Conservation (phyloP, 2,113 vertebrate species). For the Brachionichthys hirsutus region DNA sequence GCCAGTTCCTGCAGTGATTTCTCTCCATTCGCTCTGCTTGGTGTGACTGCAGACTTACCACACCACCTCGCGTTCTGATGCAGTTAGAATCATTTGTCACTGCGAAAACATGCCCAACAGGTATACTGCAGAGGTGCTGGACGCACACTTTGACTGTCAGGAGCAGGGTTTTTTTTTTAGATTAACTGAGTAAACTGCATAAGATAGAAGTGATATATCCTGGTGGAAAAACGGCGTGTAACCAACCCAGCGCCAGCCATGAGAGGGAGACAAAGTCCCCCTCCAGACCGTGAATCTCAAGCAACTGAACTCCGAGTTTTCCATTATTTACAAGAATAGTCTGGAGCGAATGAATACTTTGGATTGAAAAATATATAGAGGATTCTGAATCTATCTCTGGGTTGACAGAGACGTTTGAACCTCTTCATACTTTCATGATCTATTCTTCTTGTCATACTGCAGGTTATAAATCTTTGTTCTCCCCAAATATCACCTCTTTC, state of each 20-base stretch:
- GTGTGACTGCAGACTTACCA: background rate
- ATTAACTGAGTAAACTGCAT: background rate
- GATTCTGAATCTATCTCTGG: too few species aligned
- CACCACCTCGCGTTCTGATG: background rate
- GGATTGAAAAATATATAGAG: background rate
- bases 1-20: background rate
- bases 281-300: background rate
- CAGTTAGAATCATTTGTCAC: background rate
- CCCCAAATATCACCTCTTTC: background rate
- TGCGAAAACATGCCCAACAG: background rate
- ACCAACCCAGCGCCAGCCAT: slow-evolving; percentile 33
- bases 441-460: background rate
- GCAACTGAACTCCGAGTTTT: background rate
- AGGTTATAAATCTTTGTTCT: background rate
- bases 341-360: background rate
- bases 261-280: slow-evolving; percentile 72
- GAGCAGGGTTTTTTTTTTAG: background rate
- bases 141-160: background rate
- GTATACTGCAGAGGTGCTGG: background rate
- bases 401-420: background rate
- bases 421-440: background rate
- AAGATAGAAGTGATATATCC: background rate
- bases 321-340: background rate
- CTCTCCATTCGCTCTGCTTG: background rate
- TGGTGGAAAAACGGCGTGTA: background rate